Conservation (phyloP, 1,140 invertebrate species). For the Euwallacea similis region DNA sequence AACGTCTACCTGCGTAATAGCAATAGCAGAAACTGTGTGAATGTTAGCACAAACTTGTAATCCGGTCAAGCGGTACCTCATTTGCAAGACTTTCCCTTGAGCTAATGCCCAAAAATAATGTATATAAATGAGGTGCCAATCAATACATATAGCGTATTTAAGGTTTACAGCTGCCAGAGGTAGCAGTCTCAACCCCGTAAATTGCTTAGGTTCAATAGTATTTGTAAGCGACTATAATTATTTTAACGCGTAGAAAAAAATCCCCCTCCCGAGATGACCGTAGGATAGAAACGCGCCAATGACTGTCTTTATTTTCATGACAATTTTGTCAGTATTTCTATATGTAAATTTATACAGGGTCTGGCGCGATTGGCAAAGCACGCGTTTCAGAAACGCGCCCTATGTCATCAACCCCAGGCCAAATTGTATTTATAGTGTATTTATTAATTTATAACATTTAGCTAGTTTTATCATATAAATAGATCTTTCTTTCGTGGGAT, state of each 20-base stretch:
- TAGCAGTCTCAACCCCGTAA: no score
- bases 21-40: background rate
- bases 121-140: no score
- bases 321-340: constrained; percentile 38
- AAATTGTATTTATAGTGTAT: constrained; percentile 35
- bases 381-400: background rate
- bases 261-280: constrained; percentile 13
- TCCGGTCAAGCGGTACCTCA: no score
- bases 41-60: no score
- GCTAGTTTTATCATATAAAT: background rate
- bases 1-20: background rate
- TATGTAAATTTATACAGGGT: constrained; percentile 17
- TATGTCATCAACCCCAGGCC: background rate
- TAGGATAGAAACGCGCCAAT: constrained; percentile 22
- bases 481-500: no score
- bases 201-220: background rate
- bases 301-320: constrained; percentile 37
- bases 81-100: no score
- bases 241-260: background rate
- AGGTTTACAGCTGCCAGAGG: no score
- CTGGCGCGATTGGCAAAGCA: background rate
- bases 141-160: no score
- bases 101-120: no score
- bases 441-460: constrained; percentile 35
- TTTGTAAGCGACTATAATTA: background rate